A percentile compares a stretch with the other conserved stretches of the same genome.
These are phyloP conservation scores for Fundulus diaphanus DNA, from an alignment of 2,797 vertebrate genomes.

Conservation along the genomic window DNA sequence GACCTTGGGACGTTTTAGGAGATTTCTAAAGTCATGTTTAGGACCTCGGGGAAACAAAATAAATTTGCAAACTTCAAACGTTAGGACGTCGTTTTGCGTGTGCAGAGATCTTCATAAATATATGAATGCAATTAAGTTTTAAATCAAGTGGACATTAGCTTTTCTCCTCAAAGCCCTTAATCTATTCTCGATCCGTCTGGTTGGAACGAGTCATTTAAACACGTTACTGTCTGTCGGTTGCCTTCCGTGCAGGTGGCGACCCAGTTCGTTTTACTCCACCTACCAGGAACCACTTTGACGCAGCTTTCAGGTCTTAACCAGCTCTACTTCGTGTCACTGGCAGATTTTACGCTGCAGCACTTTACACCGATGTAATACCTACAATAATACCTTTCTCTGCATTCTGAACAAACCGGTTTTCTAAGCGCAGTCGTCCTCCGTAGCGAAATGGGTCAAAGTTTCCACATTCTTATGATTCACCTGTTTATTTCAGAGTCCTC, in stretches of 20 bases:
- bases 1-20: slow-evolving; percentile 15
- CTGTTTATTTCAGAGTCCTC: slow-evolving; percentile 9
- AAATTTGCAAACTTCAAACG: too few relatives aligned
- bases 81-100: neutral
- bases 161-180: neutral
- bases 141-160: neutral
- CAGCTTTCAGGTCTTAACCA: slow-evolving; percentile 28
- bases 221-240: slow-evolving; percentile 16
- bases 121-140: slow-evolving; percentile 5
- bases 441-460: neutral
- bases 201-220: slow-evolving; percentile 21
- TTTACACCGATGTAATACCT: slow-evolving; percentile 53
- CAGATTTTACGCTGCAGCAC: slow-evolving; percentile 60
- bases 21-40: slow-evolving; percentile 18
- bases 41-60: slow-evolving; percentile 4
- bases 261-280: slow-evolving; percentile 18
- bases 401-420: slow-evolving; percentile 30
- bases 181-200: neutral
- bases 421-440: slow-evolving; percentile 1
- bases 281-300: slow-evolving; percentile 25
- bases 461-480: slow-evolving; percentile 12
- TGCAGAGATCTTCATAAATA: neutral
- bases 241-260: slow-evolving; percentile 18
- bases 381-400: slow-evolving; percentile 14
- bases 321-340: slow-evolving; percentile 38